These are phyloP conservation scores for Acanthosepion pharaonis DNA, from an alignment of 2,888 invertebrate genomes.

Conservation along the genomic window DNA sequence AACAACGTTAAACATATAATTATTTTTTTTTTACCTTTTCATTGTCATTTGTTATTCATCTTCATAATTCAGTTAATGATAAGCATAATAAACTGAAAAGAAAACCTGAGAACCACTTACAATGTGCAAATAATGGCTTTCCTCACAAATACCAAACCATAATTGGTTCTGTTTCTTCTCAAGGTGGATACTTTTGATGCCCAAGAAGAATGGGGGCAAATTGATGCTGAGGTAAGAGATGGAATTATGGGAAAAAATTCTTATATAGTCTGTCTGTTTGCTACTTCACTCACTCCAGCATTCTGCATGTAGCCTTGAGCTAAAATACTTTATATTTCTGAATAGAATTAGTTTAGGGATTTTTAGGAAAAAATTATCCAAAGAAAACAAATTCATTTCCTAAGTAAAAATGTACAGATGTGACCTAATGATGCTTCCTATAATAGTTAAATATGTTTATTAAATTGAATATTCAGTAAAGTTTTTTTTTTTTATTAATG, in stretches of 20 bases:
- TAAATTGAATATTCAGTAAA: too few species aligned
- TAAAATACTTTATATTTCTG: background rate
- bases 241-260: background rate
- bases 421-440: too few species aligned
- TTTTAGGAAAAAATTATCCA: too few species aligned
- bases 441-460: too few species aligned
- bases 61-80: too few species aligned
- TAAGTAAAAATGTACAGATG: too few species aligned
- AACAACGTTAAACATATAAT: background rate
- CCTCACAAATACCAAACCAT: background rate
- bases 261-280: background rate
- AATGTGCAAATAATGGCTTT: background rate
- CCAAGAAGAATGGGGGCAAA: conserved; percentile 38
- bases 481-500: too few species aligned
- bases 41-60: background rate
- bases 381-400: too few species aligned
- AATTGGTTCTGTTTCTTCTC: conserved; percentile 41
- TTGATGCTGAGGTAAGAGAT: conserved; percentile 39
- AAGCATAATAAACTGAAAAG: background rate
- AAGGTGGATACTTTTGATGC: conserved; percentile 40
- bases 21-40: background rate
- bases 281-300: conserved; percentile 33
- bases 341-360: too few species aligned
- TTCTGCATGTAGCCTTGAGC: background rate
- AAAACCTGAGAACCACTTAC: background rate